A percentile compares a stretch with the other conserved stretches of the same genome.
Evolutionary conservation across 2,888 invertebrate genomes (phyloP).

Genomic region (Pandemis corylana): DNA sequence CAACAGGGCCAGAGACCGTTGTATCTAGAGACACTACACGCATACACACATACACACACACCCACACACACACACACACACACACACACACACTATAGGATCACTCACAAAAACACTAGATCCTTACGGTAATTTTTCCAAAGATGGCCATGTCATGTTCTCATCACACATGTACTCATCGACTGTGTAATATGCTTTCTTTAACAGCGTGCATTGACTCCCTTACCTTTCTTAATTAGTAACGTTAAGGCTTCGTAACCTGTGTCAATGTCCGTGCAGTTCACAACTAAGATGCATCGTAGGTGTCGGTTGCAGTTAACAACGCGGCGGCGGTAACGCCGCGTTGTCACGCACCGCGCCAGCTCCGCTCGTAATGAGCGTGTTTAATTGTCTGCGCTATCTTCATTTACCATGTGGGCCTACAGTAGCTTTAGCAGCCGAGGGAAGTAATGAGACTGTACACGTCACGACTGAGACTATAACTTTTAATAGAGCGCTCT

Average conservation of each 20-base stretch:
- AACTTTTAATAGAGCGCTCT: background rate
- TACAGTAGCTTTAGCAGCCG: constrained; percentile 43
- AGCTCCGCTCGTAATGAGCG: constrained; percentile 55
- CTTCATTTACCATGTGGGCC: constrained; percentile 64
- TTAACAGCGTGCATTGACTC: too few species aligned
- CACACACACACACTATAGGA: too few species aligned
- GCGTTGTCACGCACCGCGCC: constrained; percentile 69
- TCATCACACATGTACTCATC: too few species aligned
- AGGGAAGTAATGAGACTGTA: constrained; percentile 3
- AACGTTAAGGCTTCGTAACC: background rate
- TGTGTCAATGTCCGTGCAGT: background rate
- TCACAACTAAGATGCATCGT: constrained; percentile 1
- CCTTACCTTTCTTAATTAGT: background rate
- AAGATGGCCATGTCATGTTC: too few species aligned
- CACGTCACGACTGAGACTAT: background rate
- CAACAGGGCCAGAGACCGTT: too few species aligned
- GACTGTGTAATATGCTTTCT: too few species aligned
- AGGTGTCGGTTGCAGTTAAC: constrained; percentile 37
- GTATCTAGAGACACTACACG: too few species aligned
- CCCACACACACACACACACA: too few species aligned
- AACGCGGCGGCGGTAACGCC: constrained; percentile 59
- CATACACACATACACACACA: too few species aligned
- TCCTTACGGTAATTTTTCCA: too few species aligned
- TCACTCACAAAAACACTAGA: too few species aligned
- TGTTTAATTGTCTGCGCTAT: constrained; percentile 77